A percentile compares a stretch with the other conserved stretches of the same genome.
Conservation (phyloP, 2,888 invertebrate species). For the Orchesellides sinensis region DNA sequence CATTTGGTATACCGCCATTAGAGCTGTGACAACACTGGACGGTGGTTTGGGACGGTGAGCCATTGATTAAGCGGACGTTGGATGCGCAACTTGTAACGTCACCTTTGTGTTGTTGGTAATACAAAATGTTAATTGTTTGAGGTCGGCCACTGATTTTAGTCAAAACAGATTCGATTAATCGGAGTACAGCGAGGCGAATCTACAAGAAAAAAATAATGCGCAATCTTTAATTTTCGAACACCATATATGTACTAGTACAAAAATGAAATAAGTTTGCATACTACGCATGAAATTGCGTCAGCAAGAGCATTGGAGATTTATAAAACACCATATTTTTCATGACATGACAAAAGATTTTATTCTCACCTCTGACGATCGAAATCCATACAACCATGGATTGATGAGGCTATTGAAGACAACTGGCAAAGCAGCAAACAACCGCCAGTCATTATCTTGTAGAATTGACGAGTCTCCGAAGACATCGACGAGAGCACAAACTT, state of each 20-base stretch:
- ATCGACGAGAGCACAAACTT: conserved; percentile 77
- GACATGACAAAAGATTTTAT: not conserved
- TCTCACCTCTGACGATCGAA: conserved; percentile 81
- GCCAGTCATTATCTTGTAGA: conserved; percentile 79
- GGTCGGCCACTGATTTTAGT: conserved; percentile 74
- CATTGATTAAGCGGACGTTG: conserved; percentile 76
- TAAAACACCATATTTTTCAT: no score
- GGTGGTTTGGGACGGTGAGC: conserved; percentile 75
- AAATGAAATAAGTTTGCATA: no score
- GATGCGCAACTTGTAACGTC: conserved; percentile 76
- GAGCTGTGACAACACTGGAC: conserved; percentile 69
- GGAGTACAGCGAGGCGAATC: conserved; percentile 79
- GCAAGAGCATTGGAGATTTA: no score
- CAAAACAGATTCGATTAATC: conserved; percentile 80
- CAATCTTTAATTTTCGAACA: no score
- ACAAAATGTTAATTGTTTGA: conserved; percentile 69
- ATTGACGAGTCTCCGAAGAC: conserved; percentile 75
- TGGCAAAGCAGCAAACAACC: conserved; percentile 81
- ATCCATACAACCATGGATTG: conserved; percentile 84
- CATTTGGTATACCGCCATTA: conserved; percentile 51
- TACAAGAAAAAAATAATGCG: conserved; percentile 51
- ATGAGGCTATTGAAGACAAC: conserved; percentile 81
- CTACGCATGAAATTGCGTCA: no score
- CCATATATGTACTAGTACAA: no score
- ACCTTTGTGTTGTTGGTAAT: conserved; percentile 71